phyloP scores from a whole-genome alignment of 1,140 invertebrate genomes.

The Papilio machaon region DNA sequence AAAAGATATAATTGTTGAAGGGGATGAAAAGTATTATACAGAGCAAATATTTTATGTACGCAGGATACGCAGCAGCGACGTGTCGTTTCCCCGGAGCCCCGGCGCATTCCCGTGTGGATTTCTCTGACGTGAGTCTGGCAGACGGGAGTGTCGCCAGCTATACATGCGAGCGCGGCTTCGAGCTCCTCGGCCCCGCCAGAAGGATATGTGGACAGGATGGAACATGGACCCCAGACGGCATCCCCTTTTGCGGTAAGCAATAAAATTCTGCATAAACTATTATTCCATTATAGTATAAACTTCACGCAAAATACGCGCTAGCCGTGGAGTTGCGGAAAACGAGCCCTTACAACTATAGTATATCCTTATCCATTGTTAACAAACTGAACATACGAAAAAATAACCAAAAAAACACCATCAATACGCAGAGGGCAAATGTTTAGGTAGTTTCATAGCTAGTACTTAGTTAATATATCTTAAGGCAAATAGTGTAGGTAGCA shows the following conservation, averaged over 20 bases:
- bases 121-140: conserved; percentile 86
- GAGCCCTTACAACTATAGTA: too few relatives aligned
- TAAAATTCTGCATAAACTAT: not conserved
- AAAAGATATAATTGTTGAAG: too few relatives aligned
- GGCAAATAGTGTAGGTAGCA: too few relatives aligned
- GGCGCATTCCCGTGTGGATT: conserved; percentile 91
- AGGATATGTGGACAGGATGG: conserved; percentile 89
- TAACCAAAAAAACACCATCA: too few relatives aligned
- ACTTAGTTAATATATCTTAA: too few relatives aligned
- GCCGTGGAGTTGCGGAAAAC: too few relatives aligned
- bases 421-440: too few relatives aligned
- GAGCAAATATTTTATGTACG: not conserved
- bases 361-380: too few relatives aligned
- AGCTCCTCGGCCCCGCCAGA: conserved; percentile 92
- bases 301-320: too few relatives aligned
- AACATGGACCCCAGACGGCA: conserved; percentile 94
- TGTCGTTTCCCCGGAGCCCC: conserved; percentile 97
- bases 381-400: too few relatives aligned
- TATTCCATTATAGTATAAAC: not conserved
- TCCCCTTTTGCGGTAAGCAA: conserved; percentile 95
- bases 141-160: conserved; percentile 92
- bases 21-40: not conserved
- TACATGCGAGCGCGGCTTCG: conserved; percentile 94
- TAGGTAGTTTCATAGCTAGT: too few relatives aligned
- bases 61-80: conserved; percentile 57